Evolutionary conservation across 2,113 vertebrate genomes (phyloP).

Genomic region (Rafetus swinhoei): DNA sequence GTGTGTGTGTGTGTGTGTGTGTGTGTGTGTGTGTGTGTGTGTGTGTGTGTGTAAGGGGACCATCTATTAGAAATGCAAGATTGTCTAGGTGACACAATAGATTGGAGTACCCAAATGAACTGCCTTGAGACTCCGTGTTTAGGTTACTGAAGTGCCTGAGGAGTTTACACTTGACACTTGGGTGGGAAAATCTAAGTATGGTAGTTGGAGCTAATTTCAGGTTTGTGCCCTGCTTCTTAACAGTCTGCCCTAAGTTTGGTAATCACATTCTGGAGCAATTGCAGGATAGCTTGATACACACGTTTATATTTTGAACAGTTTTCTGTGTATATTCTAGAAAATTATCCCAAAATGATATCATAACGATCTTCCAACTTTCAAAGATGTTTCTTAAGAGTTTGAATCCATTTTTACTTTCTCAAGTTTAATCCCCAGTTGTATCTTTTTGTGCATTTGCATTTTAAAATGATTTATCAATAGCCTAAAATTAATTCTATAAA

Average conservation of each 20-base stretch:
- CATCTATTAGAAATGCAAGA: neutral
- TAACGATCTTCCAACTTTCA: neutral
- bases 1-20: too few relatives aligned
- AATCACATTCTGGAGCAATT: neutral
- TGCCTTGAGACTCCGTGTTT: neutral
- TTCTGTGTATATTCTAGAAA: neutral
- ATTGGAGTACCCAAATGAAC: neutral
- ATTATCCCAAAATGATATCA: neutral
- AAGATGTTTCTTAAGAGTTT: neutral
- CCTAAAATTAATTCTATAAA: constrained; percentile 32
- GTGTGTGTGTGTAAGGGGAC: neutral
- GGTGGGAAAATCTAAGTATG: neutral
- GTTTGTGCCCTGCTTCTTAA: neutral
- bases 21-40: too few relatives aligned
- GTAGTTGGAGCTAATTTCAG: neutral
- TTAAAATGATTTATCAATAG: constrained; percentile 37
- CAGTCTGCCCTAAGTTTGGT: neutral
- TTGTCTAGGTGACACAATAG: neutral
- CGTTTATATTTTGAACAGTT: neutral
- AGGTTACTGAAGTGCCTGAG: neutral
- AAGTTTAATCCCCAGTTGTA: neutral
- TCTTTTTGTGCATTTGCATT: neutral
- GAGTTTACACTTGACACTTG: neutral
- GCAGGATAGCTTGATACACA: neutral
- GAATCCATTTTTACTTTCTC: constrained; percentile 25